phyloP scores from a whole-genome alignment of 2,797 vertebrate genomes.

The Alca torda region DNA sequence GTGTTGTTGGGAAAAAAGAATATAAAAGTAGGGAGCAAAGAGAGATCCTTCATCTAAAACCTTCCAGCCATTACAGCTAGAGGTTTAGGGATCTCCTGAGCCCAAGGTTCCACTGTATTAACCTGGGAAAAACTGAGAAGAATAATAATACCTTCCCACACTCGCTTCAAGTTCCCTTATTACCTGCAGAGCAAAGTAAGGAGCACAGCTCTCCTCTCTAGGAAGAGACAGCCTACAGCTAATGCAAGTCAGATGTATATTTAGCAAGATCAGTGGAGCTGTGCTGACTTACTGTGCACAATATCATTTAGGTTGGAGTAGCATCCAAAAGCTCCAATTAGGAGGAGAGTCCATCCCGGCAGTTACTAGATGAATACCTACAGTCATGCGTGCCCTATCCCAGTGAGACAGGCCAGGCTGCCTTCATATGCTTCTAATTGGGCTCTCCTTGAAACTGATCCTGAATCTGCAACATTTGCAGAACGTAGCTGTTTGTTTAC shows the following conservation, averaged over 20 bases:
- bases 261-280: background rate
- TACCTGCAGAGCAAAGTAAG: background rate
- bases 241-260: background rate
- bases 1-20: background rate
- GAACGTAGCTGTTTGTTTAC: constrained; percentile 3
- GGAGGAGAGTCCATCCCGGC: background rate
- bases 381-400: background rate
- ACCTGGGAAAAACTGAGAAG: background rate
- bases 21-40: background rate
- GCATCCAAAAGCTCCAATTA: constrained; percentile 2
- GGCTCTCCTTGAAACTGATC: background rate
- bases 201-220: background rate
- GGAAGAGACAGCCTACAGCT: background rate
- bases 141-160: background rate
- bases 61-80: background rate
- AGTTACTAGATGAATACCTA: background rate
- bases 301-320: background rate
- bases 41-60: background rate
- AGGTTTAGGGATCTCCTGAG: background rate
- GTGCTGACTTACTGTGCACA: background rate
- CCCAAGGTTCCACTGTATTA: background rate
- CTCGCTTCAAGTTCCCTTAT: background rate
- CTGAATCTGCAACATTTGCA: background rate
- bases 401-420: background rate
- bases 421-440: background rate